Base-by-base conservation (phyloP, 2,797 vertebrate species). In the Pseudochirops corinnae region DNA sequence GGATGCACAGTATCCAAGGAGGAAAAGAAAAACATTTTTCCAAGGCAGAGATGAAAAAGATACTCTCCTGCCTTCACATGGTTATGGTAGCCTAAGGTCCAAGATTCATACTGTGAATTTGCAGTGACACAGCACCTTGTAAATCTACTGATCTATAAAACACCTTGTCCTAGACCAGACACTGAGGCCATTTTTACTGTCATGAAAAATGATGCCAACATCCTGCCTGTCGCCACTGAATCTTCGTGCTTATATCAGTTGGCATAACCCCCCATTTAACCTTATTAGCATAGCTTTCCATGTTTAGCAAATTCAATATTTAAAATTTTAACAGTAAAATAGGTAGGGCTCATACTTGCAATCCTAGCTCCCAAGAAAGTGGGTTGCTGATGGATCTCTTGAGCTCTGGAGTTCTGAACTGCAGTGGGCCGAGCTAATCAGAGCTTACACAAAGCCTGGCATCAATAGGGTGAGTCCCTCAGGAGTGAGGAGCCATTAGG, bases 221-320 rank as follows among this genome's bases (percentile, higher is more conserved):
- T 50, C 3, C 39, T 1, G 0, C 2, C 5, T 0, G 0, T 46
- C 26, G 4, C 16, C 26, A 28, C 52, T 0, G 12, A 2, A n/a
- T 13, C 1, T 57, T 31, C 0, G 39, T 52, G 6, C 50, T 55
- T 50, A 26, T 29, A 5, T 55, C 33, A 1, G 0, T 29, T 53
- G n/a, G 90, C 26, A 26, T 5, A 26, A 24, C 29, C 55, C 90
- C 53, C 4, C 9, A 0, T 52, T 12, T 24, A 1, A 0, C 39
- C 26, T 92, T 94, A 1, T 6, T 56, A 58, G 18, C 56, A 56
- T 91, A n/a, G 46, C 55, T 46, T 93, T 60, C 55, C 90, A 74
- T n/a, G 26, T 93, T 96, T 95, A 94, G 7, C 29, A 56, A 93
- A 92, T 39, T 93, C 90, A 50, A 56, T 55, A 60, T 93, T 97